phyloP scores from a whole-genome alignment of 2,797 vertebrate species.

The Clarias pachynema region DNA sequence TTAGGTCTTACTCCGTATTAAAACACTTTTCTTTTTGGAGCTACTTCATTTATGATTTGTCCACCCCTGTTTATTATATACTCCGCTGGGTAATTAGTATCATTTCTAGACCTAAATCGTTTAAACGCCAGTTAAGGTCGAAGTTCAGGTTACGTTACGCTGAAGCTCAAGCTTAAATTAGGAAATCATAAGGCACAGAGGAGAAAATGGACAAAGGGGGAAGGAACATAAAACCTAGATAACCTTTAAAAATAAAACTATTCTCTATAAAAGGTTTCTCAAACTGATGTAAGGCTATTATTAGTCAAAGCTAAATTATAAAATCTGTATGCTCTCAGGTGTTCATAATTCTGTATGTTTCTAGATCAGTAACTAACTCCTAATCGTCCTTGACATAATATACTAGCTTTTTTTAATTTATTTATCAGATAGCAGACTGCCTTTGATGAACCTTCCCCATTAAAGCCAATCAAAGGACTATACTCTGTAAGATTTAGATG shows the following conservation, averaged over 20 bases:
- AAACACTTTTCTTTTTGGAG: no score
- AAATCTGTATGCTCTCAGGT: background rate
- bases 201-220: background rate
- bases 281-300: background rate
- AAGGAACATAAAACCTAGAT: background rate
- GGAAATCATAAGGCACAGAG: background rate
- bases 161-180: background rate
- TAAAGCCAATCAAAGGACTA: slow-evolving; percentile 65
- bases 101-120: background rate
- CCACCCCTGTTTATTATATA: slow-evolving; percentile 1
- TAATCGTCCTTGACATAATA: slow-evolving; percentile 4
- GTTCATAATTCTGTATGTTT: background rate
- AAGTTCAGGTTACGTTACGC: background rate
- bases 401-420: background rate
- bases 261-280: background rate
- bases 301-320: background rate
- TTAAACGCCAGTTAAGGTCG: background rate
- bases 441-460: slow-evolving; percentile 65
- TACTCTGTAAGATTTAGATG: slow-evolving; percentile 45
- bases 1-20: background rate
- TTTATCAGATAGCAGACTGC: background rate
- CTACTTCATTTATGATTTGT: background rate
- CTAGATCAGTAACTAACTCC: background rate
- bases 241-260: background rate
- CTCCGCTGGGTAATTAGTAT: background rate